These are phyloP conservation scores for Noctua pronuba DNA, from an alignment of 2,888 invertebrate genomes.

Conservation along the genomic window DNA sequence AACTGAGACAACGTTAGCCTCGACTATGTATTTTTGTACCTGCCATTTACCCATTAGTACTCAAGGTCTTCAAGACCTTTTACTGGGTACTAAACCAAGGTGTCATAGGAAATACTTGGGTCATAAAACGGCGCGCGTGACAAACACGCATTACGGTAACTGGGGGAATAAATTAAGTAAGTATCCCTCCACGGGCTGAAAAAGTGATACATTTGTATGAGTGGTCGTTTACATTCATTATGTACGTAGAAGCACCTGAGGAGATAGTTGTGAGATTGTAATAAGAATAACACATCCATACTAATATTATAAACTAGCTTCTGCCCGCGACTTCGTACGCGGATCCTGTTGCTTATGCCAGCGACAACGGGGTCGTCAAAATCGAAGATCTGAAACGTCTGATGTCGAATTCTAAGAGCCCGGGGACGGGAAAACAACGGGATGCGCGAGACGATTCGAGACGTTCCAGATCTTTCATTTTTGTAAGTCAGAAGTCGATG, in stretches of 20 bases:
- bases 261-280: background rate
- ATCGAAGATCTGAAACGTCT: no score
- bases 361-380: no score
- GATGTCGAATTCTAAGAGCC: no score
- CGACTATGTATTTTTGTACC: background rate
- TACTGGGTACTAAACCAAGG: conserved; percentile 25
- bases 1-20: background rate
- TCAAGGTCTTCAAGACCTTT: conserved; percentile 5
- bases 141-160: conserved; percentile 46
- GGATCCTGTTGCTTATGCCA: no score
- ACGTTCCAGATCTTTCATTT: no score
- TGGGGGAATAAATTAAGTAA: conserved; percentile 42
- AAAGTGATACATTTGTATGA: conserved; percentile 47
- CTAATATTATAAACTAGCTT: no score
- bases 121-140: conserved; percentile 39
- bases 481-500: no score
- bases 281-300: background rate
- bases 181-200: conserved; percentile 40
- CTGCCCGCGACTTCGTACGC: no score
- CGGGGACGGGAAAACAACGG: no score
- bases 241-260: background rate
- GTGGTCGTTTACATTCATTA: conserved; percentile 41
- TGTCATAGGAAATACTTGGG: conserved; percentile 18
- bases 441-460: no score
- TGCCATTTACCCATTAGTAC: background rate